Evolutionary conservation across 2,888 invertebrate species (phyloP).

Genomic region (Bibio marci): DNA sequence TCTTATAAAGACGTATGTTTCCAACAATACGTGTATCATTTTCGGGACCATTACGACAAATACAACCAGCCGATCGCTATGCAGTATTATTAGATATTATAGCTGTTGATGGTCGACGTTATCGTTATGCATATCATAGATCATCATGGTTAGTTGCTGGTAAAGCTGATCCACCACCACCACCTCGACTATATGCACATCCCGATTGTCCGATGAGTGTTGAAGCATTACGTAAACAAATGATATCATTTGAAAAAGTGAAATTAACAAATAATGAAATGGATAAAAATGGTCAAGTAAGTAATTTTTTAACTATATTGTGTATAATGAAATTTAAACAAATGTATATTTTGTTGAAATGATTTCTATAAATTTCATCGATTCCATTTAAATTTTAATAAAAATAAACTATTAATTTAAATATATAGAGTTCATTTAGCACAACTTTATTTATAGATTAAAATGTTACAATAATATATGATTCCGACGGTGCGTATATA

Average conservation of each 20-base stretch:
- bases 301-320: slow-evolving; percentile 19
- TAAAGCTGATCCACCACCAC: slow-evolving; percentile 93
- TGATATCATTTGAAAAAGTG: slow-evolving; percentile 95
- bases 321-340: not conserved
- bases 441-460: no score
- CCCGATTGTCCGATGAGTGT: slow-evolving; percentile 93
- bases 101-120: slow-evolving; percentile 90
- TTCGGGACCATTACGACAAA: slow-evolving; percentile 41
- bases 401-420: no score
- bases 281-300: slow-evolving; percentile 88
- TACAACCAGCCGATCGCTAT: slow-evolving; percentile 69
- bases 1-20: slow-evolving; percentile 98
- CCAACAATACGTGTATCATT: slow-evolving; percentile 92
- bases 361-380: no score
- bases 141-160: slow-evolving; percentile 97
- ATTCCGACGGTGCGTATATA: no score
- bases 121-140: slow-evolving; percentile 95
- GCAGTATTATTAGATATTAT: slow-evolving; percentile 91
- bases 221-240: slow-evolving; percentile 88
- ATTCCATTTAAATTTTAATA: no score
- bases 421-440: no score
- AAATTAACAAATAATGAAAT: slow-evolving; percentile 97
- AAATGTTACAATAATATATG: no score
- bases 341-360: no score
- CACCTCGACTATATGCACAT: slow-evolving; percentile 84